Evolutionary conservation across 2,113 vertebrate species (phyloP).

Genomic region (Nycticorax nycticorax): DNA sequence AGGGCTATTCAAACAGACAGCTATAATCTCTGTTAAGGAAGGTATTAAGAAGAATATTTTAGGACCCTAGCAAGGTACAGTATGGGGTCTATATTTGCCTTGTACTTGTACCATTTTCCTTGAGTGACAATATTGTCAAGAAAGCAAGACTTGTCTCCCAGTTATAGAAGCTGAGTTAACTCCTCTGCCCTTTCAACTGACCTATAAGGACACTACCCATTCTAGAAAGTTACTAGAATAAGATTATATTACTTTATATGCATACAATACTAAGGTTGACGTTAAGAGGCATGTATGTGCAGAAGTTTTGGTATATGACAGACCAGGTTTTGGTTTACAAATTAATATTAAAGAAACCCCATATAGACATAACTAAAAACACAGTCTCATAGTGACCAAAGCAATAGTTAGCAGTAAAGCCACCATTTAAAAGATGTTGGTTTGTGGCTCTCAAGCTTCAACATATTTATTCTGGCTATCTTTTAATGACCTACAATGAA

Average conservation of each 20-base stretch:
- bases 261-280: neutral
- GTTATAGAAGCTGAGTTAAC: neutral
- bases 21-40: neutral
- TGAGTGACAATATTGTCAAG: neutral
- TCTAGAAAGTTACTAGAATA: neutral
- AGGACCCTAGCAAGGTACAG: neutral
- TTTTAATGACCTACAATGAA: neutral
- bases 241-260: neutral
- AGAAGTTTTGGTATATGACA: neutral
- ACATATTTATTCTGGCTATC: neutral
- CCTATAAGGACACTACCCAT: fast-evolving
- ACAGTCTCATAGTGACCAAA: neutral
- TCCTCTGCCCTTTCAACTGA: neutral
- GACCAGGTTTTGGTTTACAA: fast-evolving
- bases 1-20: neutral
- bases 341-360: neutral
- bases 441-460: neutral
- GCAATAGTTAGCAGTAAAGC: neutral
- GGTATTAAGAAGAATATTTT: neutral
- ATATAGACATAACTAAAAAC: neutral
- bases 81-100: neutral
- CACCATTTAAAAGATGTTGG: neutral
- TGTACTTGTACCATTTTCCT: neutral
- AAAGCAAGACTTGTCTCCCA: neutral
- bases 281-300: neutral